Evolutionary conservation across 2,888 invertebrate genomes (phyloP), one percentile per base, ranked within the genome.

Genomic region (Frankliniella fusca): DNA sequence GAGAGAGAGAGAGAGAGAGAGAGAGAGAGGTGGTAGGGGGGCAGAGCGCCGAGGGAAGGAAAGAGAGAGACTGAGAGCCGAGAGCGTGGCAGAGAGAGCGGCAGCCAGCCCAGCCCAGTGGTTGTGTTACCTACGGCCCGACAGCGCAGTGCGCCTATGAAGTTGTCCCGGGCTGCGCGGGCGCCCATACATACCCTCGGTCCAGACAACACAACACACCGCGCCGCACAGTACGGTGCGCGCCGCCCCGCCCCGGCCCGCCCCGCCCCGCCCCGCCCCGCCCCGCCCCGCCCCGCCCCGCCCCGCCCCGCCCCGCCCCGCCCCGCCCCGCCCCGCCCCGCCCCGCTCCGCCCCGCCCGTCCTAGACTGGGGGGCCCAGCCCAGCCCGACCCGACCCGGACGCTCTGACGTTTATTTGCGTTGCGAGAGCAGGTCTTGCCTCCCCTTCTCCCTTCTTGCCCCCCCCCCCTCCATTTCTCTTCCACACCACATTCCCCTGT

Each of bases 391-490:
- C 54, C 54, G 54, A 54, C 54, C 15, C 5, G 70, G 23, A 12
- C 70, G 70, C 70, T 76, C 27, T 76, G 70, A 76, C 70, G 70
- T 76, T 76, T 76, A 76, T 76, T 76, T 76, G 70, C 70, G 70
- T 76, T 76, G 70, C 70, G 61, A 61, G 20, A 20, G 61, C 61
- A 61, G 20, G 61, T n/a, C 61, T 61, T n/a, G 18, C n/a, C 61
- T 7, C 54, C 54, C 10, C 54, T 12, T 54, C 20, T 12, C 54
- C 54, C 54, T 10, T 9, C 50, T 50, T 12, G 12, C 54, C 3
- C 11, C 18, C 18, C 20, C 61, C 61, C 61, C 61, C 15, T 9
- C 3, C 54, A 12, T 18, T 54, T 18, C 54, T 12, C 18, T 9
- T 18, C 15, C 15, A 18, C 61, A 11, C 61, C 0, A n/a, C 61